These are phyloP conservation scores for Gymnothorax reevesii DNA, from an alignment of 2,797 vertebrate genomes.

Conservation along the genomic window DNA sequence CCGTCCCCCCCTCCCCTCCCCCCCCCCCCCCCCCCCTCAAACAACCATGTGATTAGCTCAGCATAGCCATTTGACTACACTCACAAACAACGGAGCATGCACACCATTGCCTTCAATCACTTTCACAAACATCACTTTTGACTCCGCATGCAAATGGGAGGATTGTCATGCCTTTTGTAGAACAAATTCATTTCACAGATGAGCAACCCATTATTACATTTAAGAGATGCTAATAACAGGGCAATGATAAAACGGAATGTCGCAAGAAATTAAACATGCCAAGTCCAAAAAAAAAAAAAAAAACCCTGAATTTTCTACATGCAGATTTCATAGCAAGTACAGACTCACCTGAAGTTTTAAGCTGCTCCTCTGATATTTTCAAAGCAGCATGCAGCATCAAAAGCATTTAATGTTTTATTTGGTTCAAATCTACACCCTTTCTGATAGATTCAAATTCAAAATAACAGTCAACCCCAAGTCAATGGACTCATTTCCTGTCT, in stretches of 20 bases:
- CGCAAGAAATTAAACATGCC: constrained; percentile 22
- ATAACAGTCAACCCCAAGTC: not conserved
- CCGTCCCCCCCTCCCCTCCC: too few species aligned
- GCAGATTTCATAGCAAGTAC: not conserved
- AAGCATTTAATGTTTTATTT: constrained; percentile 8
- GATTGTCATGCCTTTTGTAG: not conserved
- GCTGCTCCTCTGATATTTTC: constrained; percentile 38
- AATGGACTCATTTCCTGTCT: not conserved
- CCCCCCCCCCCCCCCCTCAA: too few species aligned
- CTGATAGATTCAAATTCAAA: not conserved
- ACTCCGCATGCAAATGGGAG: not conserved
- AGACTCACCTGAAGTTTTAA: constrained; percentile 36
- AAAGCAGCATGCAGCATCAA: constrained; percentile 32
- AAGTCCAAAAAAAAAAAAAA: not conserved
- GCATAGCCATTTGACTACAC: not conserved
- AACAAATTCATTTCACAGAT: not conserved
- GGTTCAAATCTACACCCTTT: constrained; percentile 1
- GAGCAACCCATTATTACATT: not conserved
- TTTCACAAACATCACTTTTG: not conserved
- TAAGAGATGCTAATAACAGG: not conserved
- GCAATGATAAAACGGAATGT: not conserved
- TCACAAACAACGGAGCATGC: constrained; percentile 6
- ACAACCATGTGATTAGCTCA: not conserved
- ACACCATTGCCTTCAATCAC: not conserved
- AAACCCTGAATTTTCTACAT: not conserved